Evolutionary conservation across 2,888 invertebrate genomes (phyloP).

Genomic region (Smittia sp.): DNA sequence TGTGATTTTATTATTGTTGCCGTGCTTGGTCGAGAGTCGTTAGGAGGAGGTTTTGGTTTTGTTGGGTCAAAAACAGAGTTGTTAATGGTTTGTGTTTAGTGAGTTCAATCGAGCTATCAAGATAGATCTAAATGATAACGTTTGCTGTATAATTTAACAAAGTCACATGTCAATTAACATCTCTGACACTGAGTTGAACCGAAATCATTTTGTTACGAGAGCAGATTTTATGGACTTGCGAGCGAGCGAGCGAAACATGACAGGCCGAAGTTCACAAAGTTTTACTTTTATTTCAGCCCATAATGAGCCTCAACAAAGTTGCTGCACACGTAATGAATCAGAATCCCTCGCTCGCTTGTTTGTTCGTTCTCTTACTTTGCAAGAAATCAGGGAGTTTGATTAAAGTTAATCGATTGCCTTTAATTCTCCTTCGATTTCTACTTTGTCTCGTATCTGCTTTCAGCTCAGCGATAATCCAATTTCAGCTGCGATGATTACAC

Average conservation of each 20-base stretch:
- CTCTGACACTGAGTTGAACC: no score
- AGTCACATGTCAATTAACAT: not conserved
- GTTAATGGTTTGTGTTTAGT: no score
- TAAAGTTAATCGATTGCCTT: constrained; percentile 34
- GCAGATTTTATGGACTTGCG: not conserved
- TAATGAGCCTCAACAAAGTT: constrained; percentile 30
- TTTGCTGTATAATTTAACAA: not conserved
- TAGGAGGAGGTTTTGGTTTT: no score
- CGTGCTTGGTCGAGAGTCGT: not conserved
- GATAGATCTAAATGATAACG: no score
- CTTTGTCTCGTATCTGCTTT: not conserved
- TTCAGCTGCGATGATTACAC: not conserved
- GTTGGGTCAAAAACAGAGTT: no score
- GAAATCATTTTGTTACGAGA: not conserved
- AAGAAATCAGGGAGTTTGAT: constrained; percentile 19
- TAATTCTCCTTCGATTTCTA: not conserved
- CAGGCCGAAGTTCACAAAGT: not conserved
- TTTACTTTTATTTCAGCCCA: constrained; percentile 13
- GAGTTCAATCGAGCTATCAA: no score
- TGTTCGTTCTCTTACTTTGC: not conserved
- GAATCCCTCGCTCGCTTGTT: not conserved
- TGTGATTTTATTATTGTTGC: not conserved
- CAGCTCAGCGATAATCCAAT: constrained; percentile 26
- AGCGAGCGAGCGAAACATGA: not conserved
- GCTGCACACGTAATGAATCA: constrained; percentile 35